phyloP scores from a whole-genome alignment of 2,113 vertebrate genomes.

The Lanius collurio region DNA sequence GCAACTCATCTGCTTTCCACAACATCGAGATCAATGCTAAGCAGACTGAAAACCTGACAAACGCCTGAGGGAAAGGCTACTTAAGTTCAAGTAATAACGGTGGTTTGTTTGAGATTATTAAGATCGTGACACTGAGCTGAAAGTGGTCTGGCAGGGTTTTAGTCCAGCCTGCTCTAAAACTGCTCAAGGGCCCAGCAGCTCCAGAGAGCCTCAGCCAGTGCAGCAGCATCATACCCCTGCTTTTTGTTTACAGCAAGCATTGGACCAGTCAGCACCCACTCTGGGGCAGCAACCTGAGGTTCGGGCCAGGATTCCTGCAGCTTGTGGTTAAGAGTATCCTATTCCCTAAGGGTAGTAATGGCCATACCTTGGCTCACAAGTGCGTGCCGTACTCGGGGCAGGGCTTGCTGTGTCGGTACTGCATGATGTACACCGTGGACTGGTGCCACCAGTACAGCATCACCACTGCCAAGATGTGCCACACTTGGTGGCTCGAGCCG shows the following conservation, averaged over 20 bases:
- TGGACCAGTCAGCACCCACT: background rate
- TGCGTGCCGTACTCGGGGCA: slow-evolving; percentile 74
- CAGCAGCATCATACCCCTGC: background rate
- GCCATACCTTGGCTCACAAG: slow-evolving; percentile 65
- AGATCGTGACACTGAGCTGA: background rate
- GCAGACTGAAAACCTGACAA: background rate
- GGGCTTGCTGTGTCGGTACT: slow-evolving; percentile 87
- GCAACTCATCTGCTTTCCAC: background rate
- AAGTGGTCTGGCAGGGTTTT: background rate
- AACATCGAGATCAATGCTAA: background rate
- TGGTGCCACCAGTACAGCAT: slow-evolving; percentile 99
- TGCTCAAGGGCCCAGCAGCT: background rate
- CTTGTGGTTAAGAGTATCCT: background rate
- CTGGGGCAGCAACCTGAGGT: background rate
- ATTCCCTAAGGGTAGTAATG: background rate
- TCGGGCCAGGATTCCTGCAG: background rate
- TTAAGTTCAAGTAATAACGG: background rate
- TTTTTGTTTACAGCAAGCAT: background rate
- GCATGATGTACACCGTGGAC: slow-evolving; percentile 88
- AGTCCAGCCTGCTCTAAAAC: background rate
- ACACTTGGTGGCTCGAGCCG: slow-evolving; percentile 95
- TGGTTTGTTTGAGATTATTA: background rate
- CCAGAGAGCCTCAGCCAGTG: background rate
- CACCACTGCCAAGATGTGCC: slow-evolving; percentile 92
- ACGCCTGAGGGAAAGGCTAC: background rate